Percentiles rank a stretch among this genome's conserved stretches.
Evolutionary conservation across 2,888 invertebrate genomes (phyloP).

Genomic region (Ptilodon capucinus): DNA sequence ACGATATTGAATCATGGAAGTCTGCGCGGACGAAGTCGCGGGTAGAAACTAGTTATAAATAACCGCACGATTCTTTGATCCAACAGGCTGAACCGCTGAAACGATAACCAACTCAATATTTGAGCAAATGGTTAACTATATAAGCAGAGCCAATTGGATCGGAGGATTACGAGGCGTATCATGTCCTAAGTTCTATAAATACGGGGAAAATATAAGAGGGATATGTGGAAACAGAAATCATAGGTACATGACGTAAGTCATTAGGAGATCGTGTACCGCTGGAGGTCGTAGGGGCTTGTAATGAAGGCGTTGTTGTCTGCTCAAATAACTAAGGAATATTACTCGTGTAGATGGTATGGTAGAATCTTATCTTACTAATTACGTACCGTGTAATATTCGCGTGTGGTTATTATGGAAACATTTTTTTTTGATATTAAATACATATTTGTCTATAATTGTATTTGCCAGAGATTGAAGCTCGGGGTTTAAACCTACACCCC

Average conservation of each 20-base stretch:
- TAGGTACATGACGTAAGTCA: conserved; percentile 14
- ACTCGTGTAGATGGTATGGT: no score
- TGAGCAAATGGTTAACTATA: conserved; percentile 22
- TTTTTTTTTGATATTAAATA: no score
- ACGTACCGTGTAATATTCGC: background rate
- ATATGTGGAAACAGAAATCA: conserved; percentile 7
- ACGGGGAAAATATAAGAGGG: conserved; percentile 14
- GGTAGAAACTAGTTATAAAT: background rate
- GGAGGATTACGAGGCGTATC: conserved; percentile 18
- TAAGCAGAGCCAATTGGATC: conserved; percentile 13
- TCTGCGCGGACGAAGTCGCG: no score
- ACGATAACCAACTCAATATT: conserved; percentile 17
- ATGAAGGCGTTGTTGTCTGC: conserved; percentile 7
- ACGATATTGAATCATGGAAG: no score
- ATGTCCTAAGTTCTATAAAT: conserved; percentile 12
- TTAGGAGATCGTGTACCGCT: conserved; percentile 30
- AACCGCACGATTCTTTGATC: conserved; percentile 10
- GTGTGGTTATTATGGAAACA: no score
- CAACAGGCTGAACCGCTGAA: conserved; percentile 6
- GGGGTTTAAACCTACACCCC: no score
- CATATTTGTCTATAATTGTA: no score
- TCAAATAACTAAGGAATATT: conserved; percentile 5
- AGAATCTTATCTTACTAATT: background rate
- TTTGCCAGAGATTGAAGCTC: no score
- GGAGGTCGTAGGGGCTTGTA: conserved; percentile 15